phyloP scores from a whole-genome alignment of 2,113 vertebrate species.

The Gorsachius goisagi region DNA sequence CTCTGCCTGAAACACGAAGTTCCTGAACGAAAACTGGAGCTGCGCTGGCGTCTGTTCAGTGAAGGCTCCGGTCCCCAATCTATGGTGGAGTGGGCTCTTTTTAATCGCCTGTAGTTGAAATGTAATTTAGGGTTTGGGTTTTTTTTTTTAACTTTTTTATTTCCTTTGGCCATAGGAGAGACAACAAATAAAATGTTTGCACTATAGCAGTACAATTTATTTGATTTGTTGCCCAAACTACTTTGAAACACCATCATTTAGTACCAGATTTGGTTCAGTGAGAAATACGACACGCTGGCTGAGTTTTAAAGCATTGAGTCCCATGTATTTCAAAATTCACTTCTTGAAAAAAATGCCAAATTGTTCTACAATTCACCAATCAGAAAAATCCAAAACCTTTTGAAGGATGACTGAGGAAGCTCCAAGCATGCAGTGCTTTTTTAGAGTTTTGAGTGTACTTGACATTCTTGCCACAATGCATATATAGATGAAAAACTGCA shows the following conservation, averaged over 20 bases:
- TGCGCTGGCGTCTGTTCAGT: background rate
- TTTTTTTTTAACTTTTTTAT: background rate
- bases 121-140: background rate
- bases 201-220: background rate
- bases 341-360: background rate
- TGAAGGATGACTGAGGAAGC: background rate
- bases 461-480: background rate
- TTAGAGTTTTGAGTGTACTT: background rate
- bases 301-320: background rate
- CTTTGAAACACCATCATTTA: background rate
- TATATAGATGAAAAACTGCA: background rate
- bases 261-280: background rate
- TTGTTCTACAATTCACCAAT: background rate
- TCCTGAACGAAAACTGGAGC: background rate
- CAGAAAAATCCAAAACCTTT: too few species aligned
- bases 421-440: background rate
- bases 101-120: background rate
- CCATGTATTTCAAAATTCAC: background rate
- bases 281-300: background rate
- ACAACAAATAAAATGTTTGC: background rate
- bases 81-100: background rate
- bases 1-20: fast-evolving
- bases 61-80: background rate
- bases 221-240: background rate
- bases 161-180: background rate